Evolutionary conservation across 37 sponge, comb jelly and placozoan species (phyloP).

Genomic region (Lycopodina hypogea): DNA sequence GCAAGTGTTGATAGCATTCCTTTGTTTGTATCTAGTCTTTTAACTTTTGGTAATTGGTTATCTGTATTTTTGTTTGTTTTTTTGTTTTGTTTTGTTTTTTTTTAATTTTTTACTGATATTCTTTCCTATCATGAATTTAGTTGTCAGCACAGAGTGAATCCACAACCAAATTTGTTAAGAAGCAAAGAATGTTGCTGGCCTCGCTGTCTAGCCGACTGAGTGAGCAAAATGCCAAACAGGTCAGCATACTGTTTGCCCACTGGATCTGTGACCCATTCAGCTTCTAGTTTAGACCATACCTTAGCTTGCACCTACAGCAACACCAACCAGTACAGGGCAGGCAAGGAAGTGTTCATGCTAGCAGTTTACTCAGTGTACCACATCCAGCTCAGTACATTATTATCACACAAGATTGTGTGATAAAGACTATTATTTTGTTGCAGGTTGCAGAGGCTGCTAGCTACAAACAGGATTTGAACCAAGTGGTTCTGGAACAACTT

Average conservation of each 20-base stretch:
- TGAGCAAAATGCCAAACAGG: conserved; percentile 16
- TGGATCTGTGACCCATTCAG: no score
- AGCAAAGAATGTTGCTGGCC: conserved; percentile 4
- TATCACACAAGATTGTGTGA: no score
- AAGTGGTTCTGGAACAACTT: neutral
- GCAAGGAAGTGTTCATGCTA: no score
- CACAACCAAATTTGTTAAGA: conserved; percentile 16
- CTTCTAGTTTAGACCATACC: no score
- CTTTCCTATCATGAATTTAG: neutral
- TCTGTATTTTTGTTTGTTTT: neutral
- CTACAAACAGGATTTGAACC: neutral
- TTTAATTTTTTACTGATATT: no score
- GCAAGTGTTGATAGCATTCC: no score
- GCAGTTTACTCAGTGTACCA: no score
- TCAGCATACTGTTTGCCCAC: neutral
- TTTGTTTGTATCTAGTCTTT: neutral
- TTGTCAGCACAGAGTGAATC: conserved; percentile 5
- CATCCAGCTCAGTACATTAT: no score
- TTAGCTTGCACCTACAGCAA: no score
- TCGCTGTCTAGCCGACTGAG: conserved; percentile 6
- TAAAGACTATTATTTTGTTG: no score
- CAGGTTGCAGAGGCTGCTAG: neutral
- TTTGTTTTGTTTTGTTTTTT: neutral
- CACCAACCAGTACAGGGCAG: no score
- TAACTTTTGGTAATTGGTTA: neutral